A percentile compares a stretch with the other conserved stretches of the same genome.
These are phyloP conservation scores for Trematocara stigmaticum DNA, from an alignment of 2,113 vertebrate genomes.

Conservation along the genomic window DNA sequence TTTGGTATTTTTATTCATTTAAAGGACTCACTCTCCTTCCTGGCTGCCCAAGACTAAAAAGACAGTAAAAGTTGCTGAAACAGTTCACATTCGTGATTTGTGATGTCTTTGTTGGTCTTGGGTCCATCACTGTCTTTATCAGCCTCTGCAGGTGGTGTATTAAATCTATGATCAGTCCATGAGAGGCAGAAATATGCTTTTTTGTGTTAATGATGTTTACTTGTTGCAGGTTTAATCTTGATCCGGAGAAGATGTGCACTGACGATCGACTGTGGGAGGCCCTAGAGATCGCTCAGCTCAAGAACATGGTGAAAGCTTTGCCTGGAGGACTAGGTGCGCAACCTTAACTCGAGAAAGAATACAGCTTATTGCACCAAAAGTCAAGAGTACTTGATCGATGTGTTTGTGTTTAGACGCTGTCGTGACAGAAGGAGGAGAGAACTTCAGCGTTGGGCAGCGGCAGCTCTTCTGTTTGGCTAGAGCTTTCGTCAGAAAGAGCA, in stretches of 20 bases:
- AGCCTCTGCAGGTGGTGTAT: neutral
- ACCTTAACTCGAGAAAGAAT: neutral
- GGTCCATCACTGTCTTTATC: neutral
- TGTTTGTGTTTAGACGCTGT: conserved; percentile 71
- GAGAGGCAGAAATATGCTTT: neutral
- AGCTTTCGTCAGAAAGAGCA: conserved; percentile 96
- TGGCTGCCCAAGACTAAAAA: neutral
- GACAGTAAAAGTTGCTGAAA: neutral
- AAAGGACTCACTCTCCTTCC: neutral
- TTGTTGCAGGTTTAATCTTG: conserved; percentile 87
- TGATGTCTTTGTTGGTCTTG: neutral
- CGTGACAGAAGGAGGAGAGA: conserved; percentile 95
- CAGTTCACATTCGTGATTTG: neutral
- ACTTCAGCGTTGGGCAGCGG: conserved; percentile 95
- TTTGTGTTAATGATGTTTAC: neutral
- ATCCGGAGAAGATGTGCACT: conserved; percentile 88
- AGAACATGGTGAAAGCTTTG: conserved; percentile 94
- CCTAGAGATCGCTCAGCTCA: conserved; percentile 95
- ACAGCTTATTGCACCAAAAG: neutral
- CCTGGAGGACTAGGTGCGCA: conserved; percentile 88
- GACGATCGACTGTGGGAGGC: conserved; percentile 97
- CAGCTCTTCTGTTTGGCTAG: conserved; percentile 95
- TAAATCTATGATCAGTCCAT: neutral
- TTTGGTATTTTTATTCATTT: neutral
- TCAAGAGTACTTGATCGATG: neutral